phyloP scores from a whole-genome alignment of 2,888 invertebrate genomes.

The Molorchus minor region DNA sequence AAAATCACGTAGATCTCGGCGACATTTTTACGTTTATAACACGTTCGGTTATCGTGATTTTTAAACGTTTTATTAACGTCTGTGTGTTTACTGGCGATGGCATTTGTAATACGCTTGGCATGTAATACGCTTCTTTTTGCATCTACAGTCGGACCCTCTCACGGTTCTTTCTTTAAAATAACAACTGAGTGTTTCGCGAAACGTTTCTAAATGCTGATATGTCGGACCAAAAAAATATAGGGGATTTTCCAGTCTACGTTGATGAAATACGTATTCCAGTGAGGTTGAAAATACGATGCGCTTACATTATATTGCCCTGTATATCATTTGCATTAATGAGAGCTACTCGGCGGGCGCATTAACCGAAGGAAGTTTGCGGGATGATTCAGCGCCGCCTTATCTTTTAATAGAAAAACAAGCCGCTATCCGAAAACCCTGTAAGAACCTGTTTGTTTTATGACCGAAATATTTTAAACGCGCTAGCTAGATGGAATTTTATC shows the following conservation, averaged over 20 bases:
- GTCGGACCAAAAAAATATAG: not conserved
- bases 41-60: too few relatives aligned
- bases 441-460: slow-evolving; percentile 12
- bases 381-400: slow-evolving; percentile 53
- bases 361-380: slow-evolving; percentile 51
- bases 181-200: too few relatives aligned
- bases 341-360: slow-evolving; percentile 56
- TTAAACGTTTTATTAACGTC: too few relatives aligned
- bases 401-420: slow-evolving; percentile 55
- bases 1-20: too few relatives aligned
- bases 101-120: too few relatives aligned
- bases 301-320: slow-evolving; percentile 50
- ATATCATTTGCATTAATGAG: slow-evolving; percentile 58
- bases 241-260: slow-evolving; percentile 4
- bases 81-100: too few relatives aligned
- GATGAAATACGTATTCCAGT: slow-evolving; percentile 34
- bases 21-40: too few relatives aligned
- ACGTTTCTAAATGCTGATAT: not conserved
- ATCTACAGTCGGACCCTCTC: too few relatives aligned
- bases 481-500: slow-evolving; percentile 14
- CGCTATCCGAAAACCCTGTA: slow-evolving; percentile 11
- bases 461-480: slow-evolving; percentile 9
- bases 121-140: too few relatives aligned
- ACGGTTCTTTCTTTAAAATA: too few relatives aligned
- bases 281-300: slow-evolving; percentile 49